These are phyloP conservation scores for Rostratula benghalensis DNA, from an alignment of 2,113 vertebrate genomes.

Conservation along the genomic window DNA sequence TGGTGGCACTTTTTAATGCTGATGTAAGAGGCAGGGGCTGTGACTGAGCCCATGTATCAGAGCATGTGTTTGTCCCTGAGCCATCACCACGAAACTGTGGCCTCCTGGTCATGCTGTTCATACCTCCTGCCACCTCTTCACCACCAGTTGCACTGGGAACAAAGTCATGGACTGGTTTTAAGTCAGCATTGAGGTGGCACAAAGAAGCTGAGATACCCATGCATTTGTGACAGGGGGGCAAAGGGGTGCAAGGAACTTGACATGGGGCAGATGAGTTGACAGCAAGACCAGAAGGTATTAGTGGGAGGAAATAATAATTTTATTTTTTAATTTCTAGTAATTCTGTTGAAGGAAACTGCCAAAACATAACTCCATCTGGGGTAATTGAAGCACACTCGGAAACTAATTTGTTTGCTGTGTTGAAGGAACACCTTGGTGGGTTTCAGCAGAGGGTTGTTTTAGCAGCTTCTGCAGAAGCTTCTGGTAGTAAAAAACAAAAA, in stretches of 20 bases:
- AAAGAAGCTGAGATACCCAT: not conserved
- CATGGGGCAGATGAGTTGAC: rapidly evolving
- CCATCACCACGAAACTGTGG: rapidly evolving
- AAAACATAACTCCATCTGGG: not conserved
- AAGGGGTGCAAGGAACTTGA: not conserved
- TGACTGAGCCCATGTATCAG: not conserved
- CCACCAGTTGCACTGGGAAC: no score
- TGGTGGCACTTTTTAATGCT: not conserved
- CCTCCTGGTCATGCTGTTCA: not conserved
- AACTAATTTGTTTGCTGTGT: not conserved
- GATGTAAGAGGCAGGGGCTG: not conserved
- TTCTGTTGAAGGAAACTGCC: not conserved
- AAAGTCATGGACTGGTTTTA: not conserved
- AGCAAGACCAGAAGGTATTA: not conserved
- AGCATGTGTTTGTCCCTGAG: not conserved
- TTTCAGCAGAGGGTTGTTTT: rapidly evolving
- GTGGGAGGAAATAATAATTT: not conserved
- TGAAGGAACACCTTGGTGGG: not conserved
- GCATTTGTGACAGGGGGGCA: rapidly evolving
- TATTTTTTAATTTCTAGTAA: not conserved
- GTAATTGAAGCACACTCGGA: rapidly evolving
- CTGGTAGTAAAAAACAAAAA: not conserved
- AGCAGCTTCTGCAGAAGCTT: not conserved
- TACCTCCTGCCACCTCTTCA: not conserved
- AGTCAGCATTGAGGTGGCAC: rapidly evolving